These are phyloP conservation scores for Helicorthomorpha holstii DNA, from an alignment of 1,140 invertebrate genomes.

Conservation along the genomic window DNA sequence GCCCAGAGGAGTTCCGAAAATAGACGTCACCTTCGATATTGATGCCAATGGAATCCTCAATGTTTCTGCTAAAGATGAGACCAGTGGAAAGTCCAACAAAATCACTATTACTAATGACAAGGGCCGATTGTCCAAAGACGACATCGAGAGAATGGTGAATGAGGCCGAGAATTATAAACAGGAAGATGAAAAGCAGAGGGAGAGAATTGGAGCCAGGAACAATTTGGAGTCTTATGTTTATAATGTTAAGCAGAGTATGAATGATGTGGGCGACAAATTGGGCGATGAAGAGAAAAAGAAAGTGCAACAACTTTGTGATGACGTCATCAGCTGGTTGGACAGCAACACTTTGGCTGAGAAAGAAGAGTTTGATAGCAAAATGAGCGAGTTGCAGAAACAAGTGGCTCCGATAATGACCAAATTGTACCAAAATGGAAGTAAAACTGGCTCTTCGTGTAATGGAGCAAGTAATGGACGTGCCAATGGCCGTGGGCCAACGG, in stretches of 20 bases:
- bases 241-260: background rate
- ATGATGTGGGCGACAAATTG: background rate
- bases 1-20: constrained; percentile 43
- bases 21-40: constrained; percentile 31
- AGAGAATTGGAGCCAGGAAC: constrained; percentile 13
- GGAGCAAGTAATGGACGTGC: too few relatives aligned
- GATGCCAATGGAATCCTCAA: too few relatives aligned
- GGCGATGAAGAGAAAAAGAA: background rate
- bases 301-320: background rate
- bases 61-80: constrained; percentile 40
- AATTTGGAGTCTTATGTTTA: background rate
- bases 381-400: background rate
- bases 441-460: too few relatives aligned
- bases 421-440: background rate
- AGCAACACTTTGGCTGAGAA: background rate
- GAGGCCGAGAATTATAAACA: constrained; percentile 41
- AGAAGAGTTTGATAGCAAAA: background rate
- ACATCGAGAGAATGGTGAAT: constrained; percentile 44
- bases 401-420: background rate
- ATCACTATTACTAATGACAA: constrained; percentile 44
- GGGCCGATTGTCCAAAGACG: too few relatives aligned
- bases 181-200: constrained; percentile 37
- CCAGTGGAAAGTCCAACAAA: constrained; percentile 41
- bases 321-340: background rate
- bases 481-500: too few relatives aligned